phyloP scores from a whole-genome alignment of 2,113 vertebrate genomes.

The Menura novaehollandiae region DNA sequence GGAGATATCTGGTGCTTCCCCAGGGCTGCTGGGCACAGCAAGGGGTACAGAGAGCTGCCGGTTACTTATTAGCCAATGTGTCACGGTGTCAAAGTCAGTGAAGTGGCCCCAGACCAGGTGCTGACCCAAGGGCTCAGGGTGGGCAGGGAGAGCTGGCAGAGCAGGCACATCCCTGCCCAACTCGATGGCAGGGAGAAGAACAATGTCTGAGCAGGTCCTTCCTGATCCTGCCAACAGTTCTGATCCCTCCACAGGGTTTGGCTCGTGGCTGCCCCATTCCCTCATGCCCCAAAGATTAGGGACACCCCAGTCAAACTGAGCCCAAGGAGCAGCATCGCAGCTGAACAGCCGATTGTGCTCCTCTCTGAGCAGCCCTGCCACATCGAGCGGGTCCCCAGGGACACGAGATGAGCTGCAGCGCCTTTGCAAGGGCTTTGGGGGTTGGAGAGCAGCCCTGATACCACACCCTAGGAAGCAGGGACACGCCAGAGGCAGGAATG shows the following conservation, averaged over 20 bases:
- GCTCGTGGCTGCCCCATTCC: accelerated
- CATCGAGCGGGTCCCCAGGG: neutral
- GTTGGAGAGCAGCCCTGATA: accelerated
- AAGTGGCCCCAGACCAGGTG: accelerated
- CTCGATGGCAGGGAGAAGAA: neutral
- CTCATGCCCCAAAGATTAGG: accelerated
- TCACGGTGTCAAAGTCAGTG: neutral
- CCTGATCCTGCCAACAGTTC: accelerated
- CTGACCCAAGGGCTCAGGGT: neutral
- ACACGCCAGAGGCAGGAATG: neutral
- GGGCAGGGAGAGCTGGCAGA: neutral
- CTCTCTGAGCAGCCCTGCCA: neutral
- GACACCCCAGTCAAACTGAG: neutral
- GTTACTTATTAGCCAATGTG: neutral
- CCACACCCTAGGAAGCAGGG: neutral
- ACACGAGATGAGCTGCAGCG: neutral
- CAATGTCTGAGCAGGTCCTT: accelerated
- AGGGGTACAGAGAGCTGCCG: neutral
- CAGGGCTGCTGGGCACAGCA: accelerated
- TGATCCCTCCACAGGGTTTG: accelerated
- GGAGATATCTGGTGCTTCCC: neutral
- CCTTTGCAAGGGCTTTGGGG: neutral
- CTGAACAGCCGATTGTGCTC: accelerated
- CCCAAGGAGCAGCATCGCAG: accelerated
- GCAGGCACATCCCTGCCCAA: neutral